Base-by-base conservation (phyloP, 2,888 invertebrate species). In the Neocrepidodera transversa region DNA sequence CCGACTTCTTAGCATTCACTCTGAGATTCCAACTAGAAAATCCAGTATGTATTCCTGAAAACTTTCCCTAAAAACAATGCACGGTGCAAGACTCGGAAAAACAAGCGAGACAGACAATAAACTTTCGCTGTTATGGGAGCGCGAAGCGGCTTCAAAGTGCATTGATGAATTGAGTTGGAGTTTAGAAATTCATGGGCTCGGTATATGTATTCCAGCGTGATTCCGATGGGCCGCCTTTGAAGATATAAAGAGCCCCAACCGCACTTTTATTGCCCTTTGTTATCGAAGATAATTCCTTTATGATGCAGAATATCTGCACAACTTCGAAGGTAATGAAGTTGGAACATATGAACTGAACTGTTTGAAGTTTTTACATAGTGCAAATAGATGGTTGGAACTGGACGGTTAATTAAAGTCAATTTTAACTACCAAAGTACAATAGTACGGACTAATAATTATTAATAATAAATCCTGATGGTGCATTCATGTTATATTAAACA, bases 211-310 rank as follows among this genome's bases (percentile, higher is more conserved):
- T 58, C 58, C 43, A 59, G 52, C 65, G 56, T 62, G 62, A 67
- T 67, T 68, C 56, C 50, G 56, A 53, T 47, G 58, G 58, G 52
- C 50, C 48, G 65, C 63, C 69, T 71, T 70, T 66, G 64, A 32
- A 18, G 8, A 51, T 63, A 59, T 63, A 53, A 63, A 64, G 58
- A 64, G 58, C 62, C 65, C n/a, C 63, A 68, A 67, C 68, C 71
- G 62, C 67, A 71, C 70, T 74, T 74, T 73, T 72, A 73, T 72
- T 68, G 68, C 60, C 69, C 71, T 74, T 74, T 72, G 74, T 74
- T 73, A 71, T 67, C 63, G 65, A 60, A 70, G 68, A 71, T 74
- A 73, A 73, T 73, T 69, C 70, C 70, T 71, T 71, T 71, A 73
- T 71, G 66, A 70, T 69, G 70, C 63, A 66, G 66, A 74, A 74